These are phyloP conservation scores for Eumaeus atala DNA, from an alignment of 1,140 invertebrate species.

Conservation along the genomic window DNA sequence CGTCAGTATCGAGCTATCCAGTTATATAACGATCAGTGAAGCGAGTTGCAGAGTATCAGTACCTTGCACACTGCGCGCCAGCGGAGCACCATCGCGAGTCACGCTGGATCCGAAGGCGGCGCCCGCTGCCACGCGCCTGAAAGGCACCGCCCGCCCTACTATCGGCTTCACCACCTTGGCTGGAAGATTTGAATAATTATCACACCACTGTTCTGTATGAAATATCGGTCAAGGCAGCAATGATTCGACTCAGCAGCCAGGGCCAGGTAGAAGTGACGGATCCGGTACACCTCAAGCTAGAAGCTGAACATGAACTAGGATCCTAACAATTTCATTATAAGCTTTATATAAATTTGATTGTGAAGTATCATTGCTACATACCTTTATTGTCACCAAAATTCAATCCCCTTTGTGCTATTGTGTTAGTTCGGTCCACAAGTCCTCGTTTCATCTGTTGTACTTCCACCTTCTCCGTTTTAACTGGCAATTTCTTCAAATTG, in stretches of 20 bases:
- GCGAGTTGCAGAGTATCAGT: background rate
- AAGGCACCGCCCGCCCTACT: slow-evolving; percentile 41
- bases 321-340: no score
- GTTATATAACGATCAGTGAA: no score
- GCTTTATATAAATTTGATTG: background rate
- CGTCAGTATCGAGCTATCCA: no score
- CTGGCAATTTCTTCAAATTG: slow-evolving; percentile 31
- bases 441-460: slow-evolving; percentile 34
- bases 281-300: no score
- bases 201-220: background rate
- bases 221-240: background rate
- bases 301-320: no score
- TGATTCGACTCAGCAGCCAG: no score
- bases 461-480: slow-evolving; percentile 39
- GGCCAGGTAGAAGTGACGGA: no score
- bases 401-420: slow-evolving; percentile 34
- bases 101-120: slow-evolving; percentile 52
- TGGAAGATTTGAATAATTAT: slow-evolving; percentile 9
- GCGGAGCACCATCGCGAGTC: slow-evolving; percentile 41
- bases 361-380: slow-evolving; percentile 18
- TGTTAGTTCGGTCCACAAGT: slow-evolving; percentile 47
- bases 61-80: slow-evolving; percentile 49
- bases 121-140: slow-evolving; percentile 22
- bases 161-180: slow-evolving; percentile 46
- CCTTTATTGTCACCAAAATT: slow-evolving; percentile 51